Evolutionary conservation across 2,888 invertebrate species (phyloP).

Genomic region (Pediacus dermestoides): DNA sequence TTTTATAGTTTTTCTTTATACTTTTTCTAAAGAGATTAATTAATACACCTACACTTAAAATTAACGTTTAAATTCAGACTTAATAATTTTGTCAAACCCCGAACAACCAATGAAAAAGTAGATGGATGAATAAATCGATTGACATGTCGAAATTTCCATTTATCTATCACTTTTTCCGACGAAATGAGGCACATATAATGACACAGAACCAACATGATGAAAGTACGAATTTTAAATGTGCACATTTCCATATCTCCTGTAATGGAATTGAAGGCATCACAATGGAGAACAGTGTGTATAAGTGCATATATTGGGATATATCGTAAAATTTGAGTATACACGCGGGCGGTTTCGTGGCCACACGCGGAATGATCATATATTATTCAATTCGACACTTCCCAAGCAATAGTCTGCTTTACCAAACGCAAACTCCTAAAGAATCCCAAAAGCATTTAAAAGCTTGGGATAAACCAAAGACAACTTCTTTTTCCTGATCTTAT

Average conservation of each 20-base stretch:
- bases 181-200: slow-evolving; percentile 1
- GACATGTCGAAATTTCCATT: slow-evolving; percentile 6
- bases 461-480: background rate
- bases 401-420: background rate
- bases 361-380: slow-evolving; percentile 1
- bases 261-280: slow-evolving; percentile 6
- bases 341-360: no score
- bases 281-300: no score
- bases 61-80: no score
- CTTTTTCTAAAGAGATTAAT: no score
- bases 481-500: slow-evolving; percentile 3
- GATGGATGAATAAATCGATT: background rate
- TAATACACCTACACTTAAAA: no score
- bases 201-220: background rate
- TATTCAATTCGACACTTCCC: slow-evolving; percentile 1
- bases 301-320: no score
- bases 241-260: slow-evolving; percentile 4
- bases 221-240: slow-evolving; percentile 4
- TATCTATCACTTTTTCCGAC: slow-evolving; percentile 1
- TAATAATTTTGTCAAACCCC: no score
- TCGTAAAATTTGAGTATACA: no score
- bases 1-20: no score
- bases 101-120: no score
- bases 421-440: background rate
- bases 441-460: slow-evolving; percentile 3